phyloP scores from a whole-genome alignment of 1,140 invertebrate genomes.

The Colletes latitarsis region DNA sequence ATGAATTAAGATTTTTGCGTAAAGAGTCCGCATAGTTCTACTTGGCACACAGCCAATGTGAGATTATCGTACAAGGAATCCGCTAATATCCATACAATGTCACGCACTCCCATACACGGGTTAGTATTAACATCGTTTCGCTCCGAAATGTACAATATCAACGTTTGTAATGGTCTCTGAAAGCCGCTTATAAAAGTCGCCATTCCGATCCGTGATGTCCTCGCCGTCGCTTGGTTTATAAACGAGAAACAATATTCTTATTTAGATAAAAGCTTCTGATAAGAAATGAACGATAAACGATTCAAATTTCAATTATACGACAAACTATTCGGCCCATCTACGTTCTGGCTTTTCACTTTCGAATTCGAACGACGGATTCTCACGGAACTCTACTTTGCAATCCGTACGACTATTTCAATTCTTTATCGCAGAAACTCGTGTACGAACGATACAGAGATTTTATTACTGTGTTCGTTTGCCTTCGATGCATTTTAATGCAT shows the following conservation, averaged over 20 bases:
- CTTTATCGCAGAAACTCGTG: not conserved
- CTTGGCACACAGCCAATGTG: constrained; percentile 12
- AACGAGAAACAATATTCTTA: no score
- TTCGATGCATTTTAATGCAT: constrained; percentile 20
- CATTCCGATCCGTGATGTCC: constrained; percentile 6
- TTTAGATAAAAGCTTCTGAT: no score
- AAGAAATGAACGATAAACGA: no score
- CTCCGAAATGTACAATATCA: constrained; percentile 35
- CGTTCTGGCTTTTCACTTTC: not conserved
- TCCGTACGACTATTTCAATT: not conserved
- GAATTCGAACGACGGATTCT: not conserved
- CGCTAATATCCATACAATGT: constrained; percentile 81
- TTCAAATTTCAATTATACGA: no score
- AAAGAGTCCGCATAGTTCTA: constrained; percentile 29
- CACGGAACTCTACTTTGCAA: no score
- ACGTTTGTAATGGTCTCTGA: constrained; percentile 29
- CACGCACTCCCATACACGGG: constrained; percentile 70
- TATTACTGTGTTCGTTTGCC: not conserved
- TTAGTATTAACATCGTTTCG: constrained; percentile 57
- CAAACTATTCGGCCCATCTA: no score
- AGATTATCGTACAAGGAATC: constrained; percentile 73
- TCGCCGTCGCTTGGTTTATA: constrained; percentile 4
- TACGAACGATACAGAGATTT: not conserved
- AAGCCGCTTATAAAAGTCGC: constrained; percentile 24
- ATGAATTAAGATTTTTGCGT: constrained; percentile 64